Percentiles rank a stretch among this genome's conserved stretches.
Evolutionary conservation across 2,888 invertebrate species (phyloP).

Genomic region (Drosophila paracracens): DNA sequence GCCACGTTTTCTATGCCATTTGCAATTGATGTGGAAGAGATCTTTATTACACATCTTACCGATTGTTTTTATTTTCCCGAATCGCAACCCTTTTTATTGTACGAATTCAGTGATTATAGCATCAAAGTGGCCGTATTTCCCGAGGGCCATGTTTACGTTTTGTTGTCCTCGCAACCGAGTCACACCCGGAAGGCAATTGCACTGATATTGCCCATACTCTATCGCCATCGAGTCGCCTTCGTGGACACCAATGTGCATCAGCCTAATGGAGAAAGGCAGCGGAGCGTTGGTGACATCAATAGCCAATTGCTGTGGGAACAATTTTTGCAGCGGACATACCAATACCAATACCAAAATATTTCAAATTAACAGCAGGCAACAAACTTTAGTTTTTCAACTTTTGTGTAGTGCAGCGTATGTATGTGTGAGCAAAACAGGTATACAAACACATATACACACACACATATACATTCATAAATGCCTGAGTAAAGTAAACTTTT

Average conservation of each 20-base stretch:
- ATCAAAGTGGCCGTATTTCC: conserved; percentile 52
- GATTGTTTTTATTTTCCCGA: conserved; percentile 11
- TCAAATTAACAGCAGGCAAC: neutral
- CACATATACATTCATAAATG: conserved; percentile 46
- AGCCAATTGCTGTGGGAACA: conserved; percentile 57
- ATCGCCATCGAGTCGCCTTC: neutral
- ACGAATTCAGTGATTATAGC: neutral
- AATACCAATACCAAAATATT: conserved; percentile 4
- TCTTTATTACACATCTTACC: neutral
- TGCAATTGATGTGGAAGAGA: conserved; percentile 19
- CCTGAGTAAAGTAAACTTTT: conserved; percentile 48
- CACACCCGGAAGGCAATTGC: conserved; percentile 31
- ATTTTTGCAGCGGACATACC: conserved; percentile 38
- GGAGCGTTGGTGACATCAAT: conserved; percentile 47
- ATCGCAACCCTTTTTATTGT: conserved; percentile 39
- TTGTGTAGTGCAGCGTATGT: neutral
- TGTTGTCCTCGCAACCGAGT: conserved; percentile 14
- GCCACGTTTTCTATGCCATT: conserved; percentile 64
- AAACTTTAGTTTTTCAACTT: conserved; percentile 18
- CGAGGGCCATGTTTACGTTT: conserved; percentile 46
- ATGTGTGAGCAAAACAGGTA: conserved; percentile 12
- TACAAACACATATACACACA: neutral
- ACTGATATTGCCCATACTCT: conserved; percentile 44
- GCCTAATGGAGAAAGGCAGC: neutral
- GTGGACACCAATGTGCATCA: neutral